Percentiles rank a stretch among this genome's conserved stretches.
These are phyloP conservation scores for Arbacia lixula DNA, from an alignment of 53 echinoderm and acorn worm species.

Conservation along the genomic window DNA sequence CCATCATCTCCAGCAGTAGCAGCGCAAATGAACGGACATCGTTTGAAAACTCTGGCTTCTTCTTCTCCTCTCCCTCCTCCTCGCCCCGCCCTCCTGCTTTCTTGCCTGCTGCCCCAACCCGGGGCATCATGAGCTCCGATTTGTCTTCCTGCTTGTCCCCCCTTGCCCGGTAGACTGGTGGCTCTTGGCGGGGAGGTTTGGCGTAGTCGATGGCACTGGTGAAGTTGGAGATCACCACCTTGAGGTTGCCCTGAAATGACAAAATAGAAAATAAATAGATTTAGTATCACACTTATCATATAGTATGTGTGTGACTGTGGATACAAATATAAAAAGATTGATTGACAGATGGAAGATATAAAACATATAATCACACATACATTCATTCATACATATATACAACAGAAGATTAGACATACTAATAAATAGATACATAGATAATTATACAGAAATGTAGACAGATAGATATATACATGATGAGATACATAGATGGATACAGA, in stretches of 20 bases:
- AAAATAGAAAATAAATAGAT: too few relatives aligned
- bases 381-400: neutral
- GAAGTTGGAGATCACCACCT: constrained; percentile 93
- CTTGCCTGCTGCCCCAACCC: neutral
- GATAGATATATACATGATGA: too few relatives aligned
- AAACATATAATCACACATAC: neutral
- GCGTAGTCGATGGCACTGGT: constrained; percentile 82
- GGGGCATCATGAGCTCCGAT: constrained; percentile 46
- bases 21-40: constrained; percentile 97
- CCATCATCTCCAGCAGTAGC: constrained; percentile 88
- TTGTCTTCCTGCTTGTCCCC: constrained; percentile 36
- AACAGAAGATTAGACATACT: neutral
- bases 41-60: constrained; percentile 63
- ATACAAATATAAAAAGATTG: too few relatives aligned
- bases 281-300: too few relatives aligned
- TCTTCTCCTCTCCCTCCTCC: constrained; percentile 60
- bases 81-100: constrained; percentile 20
- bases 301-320: too few relatives aligned
- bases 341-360: neutral
- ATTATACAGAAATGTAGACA: too few relatives aligned
- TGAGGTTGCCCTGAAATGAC: constrained; percentile 73
- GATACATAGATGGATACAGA: too few relatives aligned
- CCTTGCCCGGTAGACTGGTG: constrained; percentile 46
- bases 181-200: constrained; percentile 59
- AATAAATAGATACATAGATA: too few relatives aligned